Evolutionary conservation across 35 echinoderm and acorn worm species (phyloP), one percentile per base, ranked within the genome.

Genomic region (Ophiothrix spiculata): DNA sequence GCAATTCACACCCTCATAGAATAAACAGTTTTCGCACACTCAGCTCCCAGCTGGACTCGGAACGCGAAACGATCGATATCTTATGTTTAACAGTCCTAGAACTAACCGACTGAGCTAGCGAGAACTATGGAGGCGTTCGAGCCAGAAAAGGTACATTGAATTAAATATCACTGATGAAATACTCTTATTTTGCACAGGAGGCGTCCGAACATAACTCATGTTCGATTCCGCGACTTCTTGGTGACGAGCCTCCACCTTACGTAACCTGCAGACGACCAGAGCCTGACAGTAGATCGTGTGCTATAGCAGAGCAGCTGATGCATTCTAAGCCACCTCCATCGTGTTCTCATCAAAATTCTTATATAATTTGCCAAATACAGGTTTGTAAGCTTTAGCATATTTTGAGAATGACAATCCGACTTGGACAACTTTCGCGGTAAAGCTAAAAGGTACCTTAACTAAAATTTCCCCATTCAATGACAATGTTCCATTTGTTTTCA

Each of bases 321-420:
- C 56, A 84, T 17, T 89, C 86, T 28, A 36, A 84, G 56, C 81
- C 82, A 38, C 38, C 40, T 46, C 80, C 84, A 74, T 88, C 85
- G 1, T 87, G 78, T 42, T 37, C 82, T n/a, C 85, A 87, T 54
- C 81, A 88, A 32, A 75, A 32, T 0, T 64, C 81, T 39, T 56
- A 83, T 29, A 69, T 81, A 32, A 88, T 96, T 36, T 96, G 93
- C 82, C 69, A 88, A 85, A 78, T 89, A 45, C 83, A 85, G 79
- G 93, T 96, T 63, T 6, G 42, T 49, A 23, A 29, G 16, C 0
- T 37, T 1, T n/a, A n/a, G 64, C 17, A 6, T 13, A 1, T 13
- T 25, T 31, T 23, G 0, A 49, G 42, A 19, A 16, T 36, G 19
- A 13, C 8, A 84, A 19, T 63, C 39, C 38, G 32, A 79, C 39